Evolutionary conservation across 2,888 invertebrate species (phyloP).

Genomic region (Drosophila helvetica): DNA sequence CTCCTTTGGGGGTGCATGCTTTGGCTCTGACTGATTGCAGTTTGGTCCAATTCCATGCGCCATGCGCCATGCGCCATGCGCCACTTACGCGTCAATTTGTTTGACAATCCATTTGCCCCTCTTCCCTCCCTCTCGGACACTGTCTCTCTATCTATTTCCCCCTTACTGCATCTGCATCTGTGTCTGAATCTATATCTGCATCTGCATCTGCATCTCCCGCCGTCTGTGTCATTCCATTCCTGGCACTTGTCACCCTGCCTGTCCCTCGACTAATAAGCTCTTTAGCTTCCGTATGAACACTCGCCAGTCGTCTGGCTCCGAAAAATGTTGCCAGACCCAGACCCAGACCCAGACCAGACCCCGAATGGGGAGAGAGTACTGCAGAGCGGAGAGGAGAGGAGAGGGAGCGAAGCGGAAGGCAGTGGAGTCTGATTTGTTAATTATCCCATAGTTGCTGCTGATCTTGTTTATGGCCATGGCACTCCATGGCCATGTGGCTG

Average conservation of each 20-base stretch:
- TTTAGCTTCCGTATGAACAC: neutral
- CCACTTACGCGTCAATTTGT: constrained; percentile 8
- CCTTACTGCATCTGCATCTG: neutral
- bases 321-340: neutral
- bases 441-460: constrained; percentile 45
- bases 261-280: constrained; percentile 1
- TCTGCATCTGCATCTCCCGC: neutral
- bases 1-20: constrained; percentile 5
- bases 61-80: constrained; percentile 1
- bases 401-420: neutral
- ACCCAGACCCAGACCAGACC: neutral
- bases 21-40: constrained; percentile 17
- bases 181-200: neutral
- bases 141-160: neutral
- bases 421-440: constrained; percentile 44
- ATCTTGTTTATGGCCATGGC: constrained; percentile 7
- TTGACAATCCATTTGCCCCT: neutral
- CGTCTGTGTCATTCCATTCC: neutral
- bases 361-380: neutral
- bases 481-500: constrained; percentile 2
- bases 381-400: neutral
- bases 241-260: neutral
- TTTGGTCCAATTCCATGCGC: constrained; percentile 16
- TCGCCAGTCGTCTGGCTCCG: constrained; percentile 7
- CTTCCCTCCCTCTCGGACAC: neutral